phyloP scores from a whole-genome alignment of 1,140 invertebrate genomes.

The Heliconius hewitsoni region DNA sequence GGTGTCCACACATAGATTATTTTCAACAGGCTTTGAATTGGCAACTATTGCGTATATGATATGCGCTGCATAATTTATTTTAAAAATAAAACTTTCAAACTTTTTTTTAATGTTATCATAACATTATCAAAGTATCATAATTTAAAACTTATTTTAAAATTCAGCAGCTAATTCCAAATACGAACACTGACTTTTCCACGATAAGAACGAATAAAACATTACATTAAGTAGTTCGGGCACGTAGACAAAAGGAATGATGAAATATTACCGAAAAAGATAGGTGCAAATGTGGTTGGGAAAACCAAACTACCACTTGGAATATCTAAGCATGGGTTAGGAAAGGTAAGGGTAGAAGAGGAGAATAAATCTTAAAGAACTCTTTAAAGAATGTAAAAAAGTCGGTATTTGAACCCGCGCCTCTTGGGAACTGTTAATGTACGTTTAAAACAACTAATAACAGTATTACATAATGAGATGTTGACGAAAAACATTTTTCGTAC shows the following conservation, averaged over 20 bases:
- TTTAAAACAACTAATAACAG: no score
- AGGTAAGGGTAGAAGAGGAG: neutral
- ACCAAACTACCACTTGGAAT: neutral
- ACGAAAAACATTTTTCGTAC: no score
- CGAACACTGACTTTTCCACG: neutral
- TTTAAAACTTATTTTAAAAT: neutral
- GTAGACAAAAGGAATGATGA: constrained; percentile 6
- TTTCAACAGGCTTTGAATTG: no score
- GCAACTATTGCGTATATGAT: no score
- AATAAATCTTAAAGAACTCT: neutral
- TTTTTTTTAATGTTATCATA: no score
- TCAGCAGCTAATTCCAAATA: constrained; percentile 10
- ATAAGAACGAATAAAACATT: constrained; percentile 5
- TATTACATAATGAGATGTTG: no score
- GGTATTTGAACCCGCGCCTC: no score
- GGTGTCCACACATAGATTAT: no score
- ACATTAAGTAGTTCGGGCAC: neutral
- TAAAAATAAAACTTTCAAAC: no score
- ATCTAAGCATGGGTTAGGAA: neutral
- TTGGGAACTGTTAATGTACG: no score
- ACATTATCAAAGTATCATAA: neutral
- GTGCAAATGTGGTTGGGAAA: neutral
- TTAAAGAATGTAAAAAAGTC: no score
- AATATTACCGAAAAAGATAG: constrained; percentile 10
- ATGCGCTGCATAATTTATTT: no score